A percentile compares a stretch with the other conserved stretches of the same genome.
Evolutionary conservation across 2,113 vertebrate genomes (phyloP).

Genomic region (Pungitius pungitius): DNA sequence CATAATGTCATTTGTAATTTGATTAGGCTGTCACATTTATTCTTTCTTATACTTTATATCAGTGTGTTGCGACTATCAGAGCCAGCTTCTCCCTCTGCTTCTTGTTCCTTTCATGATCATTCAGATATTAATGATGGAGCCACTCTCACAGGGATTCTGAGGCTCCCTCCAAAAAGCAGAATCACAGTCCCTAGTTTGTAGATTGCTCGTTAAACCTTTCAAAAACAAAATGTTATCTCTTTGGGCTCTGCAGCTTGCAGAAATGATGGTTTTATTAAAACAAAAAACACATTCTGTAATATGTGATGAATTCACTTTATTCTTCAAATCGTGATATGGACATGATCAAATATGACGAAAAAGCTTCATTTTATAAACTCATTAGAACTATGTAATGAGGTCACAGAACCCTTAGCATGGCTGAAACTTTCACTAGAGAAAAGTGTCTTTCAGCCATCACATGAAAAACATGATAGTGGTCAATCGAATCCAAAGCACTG

Average conservation of each 20-base stretch:
- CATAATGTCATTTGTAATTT: slow-evolving; percentile 42
- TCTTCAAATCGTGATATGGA: not conserved
- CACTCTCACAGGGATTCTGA: slow-evolving; percentile 49
- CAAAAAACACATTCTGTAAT: not conserved
- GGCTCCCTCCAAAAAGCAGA: slow-evolving; percentile 33
- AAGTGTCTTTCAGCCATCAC: too few species aligned
- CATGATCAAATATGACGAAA: not conserved
- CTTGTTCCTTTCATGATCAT: slow-evolving; percentile 31
- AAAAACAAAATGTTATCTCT: not conserved
- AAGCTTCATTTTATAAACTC: not conserved
- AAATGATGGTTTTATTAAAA: not conserved
- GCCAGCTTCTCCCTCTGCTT: slow-evolving; percentile 5
- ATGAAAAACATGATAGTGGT: too few species aligned
- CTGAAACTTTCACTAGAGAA: too few species aligned
- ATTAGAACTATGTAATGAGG: too few species aligned
- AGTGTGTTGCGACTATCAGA: slow-evolving; percentile 15
- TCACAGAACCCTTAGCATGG: too few species aligned
- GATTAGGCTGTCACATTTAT: slow-evolving; percentile 36
- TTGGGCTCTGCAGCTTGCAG: not conserved
- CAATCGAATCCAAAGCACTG: too few species aligned
- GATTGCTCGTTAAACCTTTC: not conserved
- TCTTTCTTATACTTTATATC: slow-evolving; percentile 20
- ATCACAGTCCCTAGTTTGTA: slow-evolving; percentile 1
- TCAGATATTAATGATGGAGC: slow-evolving; percentile 60
- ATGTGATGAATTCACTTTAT: not conserved